Conservation (phyloP, 2,113 vertebrate genomes). For the Himantopus leucocephalus region DNA sequence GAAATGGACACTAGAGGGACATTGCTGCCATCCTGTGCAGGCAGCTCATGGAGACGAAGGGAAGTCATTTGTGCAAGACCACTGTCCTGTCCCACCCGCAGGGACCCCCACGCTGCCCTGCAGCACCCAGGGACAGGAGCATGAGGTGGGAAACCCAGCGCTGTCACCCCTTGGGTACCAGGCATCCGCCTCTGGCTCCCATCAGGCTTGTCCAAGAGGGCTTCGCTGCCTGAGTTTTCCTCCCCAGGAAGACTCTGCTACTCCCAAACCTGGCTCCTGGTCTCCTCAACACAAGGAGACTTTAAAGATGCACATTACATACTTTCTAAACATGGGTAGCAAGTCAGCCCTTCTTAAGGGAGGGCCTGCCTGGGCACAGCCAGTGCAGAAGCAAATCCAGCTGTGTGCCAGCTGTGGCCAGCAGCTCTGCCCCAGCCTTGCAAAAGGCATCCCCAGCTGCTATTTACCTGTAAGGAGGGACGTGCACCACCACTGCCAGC, state of each 20-base stretch:
- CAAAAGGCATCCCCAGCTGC: background rate
- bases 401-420: background rate
- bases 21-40: background rate
- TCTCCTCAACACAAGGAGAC: background rate
- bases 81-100: background rate
- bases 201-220: background rate
- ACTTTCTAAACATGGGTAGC: background rate
- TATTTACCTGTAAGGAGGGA: background rate
- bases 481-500: accelerated
- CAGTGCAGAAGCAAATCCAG: background rate
- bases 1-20: background rate
- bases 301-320: background rate
- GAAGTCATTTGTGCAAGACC: background rate
- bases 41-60: background rate
- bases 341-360: background rate
- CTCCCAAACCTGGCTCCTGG: background rate
- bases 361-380: background rate
- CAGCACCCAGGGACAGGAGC: background rate
- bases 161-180: background rate
- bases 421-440: background rate
- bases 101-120: background rate
- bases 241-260: background rate
- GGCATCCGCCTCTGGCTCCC: background rate
- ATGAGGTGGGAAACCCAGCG: accelerated
- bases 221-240: background rate